A percentile compares a stretch with the other conserved stretches of the same genome.
phyloP scores from a whole-genome alignment of 2,888 invertebrate species.

The Temnothorax ravouxi region DNA sequence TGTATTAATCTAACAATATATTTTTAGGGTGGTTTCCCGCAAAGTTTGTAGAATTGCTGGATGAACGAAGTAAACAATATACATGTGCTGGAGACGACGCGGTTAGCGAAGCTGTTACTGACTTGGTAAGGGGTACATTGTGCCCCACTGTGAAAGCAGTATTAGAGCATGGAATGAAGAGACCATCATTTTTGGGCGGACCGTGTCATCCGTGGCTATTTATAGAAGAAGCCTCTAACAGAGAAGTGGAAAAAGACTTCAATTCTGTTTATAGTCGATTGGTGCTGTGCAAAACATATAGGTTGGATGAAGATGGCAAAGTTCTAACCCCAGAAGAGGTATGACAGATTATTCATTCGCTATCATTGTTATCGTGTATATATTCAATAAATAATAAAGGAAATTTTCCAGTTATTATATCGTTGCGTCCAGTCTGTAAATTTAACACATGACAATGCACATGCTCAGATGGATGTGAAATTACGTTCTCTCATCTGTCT shows the following conservation, averaged over 20 bases:
- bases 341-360: conserved; percentile 40
- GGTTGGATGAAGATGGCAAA: conserved; percentile 99
- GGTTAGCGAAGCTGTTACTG: conserved; percentile 98
- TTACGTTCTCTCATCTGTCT: conserved; percentile 97
- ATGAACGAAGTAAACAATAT: conserved; percentile 97
- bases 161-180: conserved; percentile 97
- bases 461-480: conserved; percentile 99
- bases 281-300: conserved; percentile 98
- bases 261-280: conserved; percentile 98
- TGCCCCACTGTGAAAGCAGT: conserved; percentile 98
- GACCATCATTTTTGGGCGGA: conserved; percentile 94
- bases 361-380: not conserved
- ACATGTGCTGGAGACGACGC: conserved; percentile 98
- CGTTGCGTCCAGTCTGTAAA: conserved; percentile 99
- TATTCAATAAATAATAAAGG: conserved; percentile 22
- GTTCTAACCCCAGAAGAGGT: conserved; percentile 99
- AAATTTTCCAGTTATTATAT: conserved; percentile 90
- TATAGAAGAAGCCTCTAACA: conserved; percentile 98
- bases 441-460: conserved; percentile 97
- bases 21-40: conserved; percentile 97
- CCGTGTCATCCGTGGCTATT: conserved; percentile 99
- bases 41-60: conserved; percentile 97
- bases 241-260: conserved; percentile 99
- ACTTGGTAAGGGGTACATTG: conserved; percentile 97
- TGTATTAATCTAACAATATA: conserved; percentile 51